Base-by-base conservation (phyloP, 2,797 vertebrate genomes). In the Phylloscopus collybita region DNA sequence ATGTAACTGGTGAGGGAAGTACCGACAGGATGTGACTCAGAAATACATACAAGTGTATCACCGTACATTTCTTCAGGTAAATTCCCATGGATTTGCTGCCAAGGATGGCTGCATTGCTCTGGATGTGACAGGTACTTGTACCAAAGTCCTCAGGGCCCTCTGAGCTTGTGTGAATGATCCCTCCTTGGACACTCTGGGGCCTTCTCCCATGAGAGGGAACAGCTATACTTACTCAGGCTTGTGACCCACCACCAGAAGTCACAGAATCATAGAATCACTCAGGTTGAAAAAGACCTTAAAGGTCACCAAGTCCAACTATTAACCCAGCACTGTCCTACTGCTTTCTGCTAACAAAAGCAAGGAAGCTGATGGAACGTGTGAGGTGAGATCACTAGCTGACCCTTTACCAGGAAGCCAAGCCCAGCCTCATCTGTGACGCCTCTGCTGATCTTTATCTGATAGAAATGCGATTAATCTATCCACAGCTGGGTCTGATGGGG, bases 1-100 rank as follows among this genome's bases (percentile, higher is more conserved):
- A 47, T 45, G 34, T 83, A 74, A 83, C 79, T 88, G 38, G 19
- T 86, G 53, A 0, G 0, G 81, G 56, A 95, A 95, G 87, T 90
- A 83, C 65, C 26, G 6, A 86, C 91, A 83, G 81, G 94, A 95
- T 47, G 11, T 95, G 89, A 95, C 89, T 96, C 94, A 96, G 91
- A 94, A 87, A 82, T 36, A 85, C 74, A 70, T 38, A 76, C n/a
- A 76, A 91, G 42, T 10, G 0, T 54, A 74, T 78, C 34, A 67
- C 42, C 67, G 45, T 47, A 80, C 50, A 50, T 91, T 91, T 74
- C 74, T 16, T 23, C 60, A 85, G 75, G 67, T 51, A 44, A 86
- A 85, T 88, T 93, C 69, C 60, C 71, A 82, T 67, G 72, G 3
- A 87, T 76, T 80, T 91, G 30, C 60, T 89, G 71, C 21, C 64